Percentiles rank a stretch among this genome's conserved stretches.
Conservation (phyloP, 1,140 invertebrate species). For the Anastrepha ludens region DNA sequence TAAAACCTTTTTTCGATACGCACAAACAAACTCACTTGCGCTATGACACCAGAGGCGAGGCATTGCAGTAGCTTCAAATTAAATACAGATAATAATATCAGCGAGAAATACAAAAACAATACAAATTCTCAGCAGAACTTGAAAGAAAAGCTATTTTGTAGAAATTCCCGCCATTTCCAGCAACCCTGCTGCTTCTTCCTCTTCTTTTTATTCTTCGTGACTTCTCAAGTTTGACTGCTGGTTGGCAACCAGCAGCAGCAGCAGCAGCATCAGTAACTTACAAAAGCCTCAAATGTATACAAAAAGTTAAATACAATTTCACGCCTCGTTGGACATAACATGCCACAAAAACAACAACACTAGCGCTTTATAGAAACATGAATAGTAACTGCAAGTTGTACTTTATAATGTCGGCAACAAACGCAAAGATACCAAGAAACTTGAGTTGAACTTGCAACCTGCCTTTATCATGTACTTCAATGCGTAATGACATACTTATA, state of each 20-base stretch:
- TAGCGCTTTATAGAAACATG: background rate
- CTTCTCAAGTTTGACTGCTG: slow-evolving; percentile 27
- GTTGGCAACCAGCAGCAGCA: slow-evolving; percentile 1
- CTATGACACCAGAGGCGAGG: background rate
- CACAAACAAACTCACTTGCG: background rate
- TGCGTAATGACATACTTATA: too few species aligned
- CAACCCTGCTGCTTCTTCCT: background rate
- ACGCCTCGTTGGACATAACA: slow-evolving; percentile 48
- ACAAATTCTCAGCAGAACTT: background rate
- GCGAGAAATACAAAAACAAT: background rate
- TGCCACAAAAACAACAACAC: slow-evolving; percentile 6
- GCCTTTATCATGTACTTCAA: background rate
- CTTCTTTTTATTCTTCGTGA: background rate
- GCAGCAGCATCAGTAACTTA: background rate
- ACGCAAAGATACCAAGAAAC: slow-evolving; percentile 25
- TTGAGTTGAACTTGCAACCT: slow-evolving; percentile 33
- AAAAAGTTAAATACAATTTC: slow-evolving; percentile 52
- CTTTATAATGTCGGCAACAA: slow-evolving; percentile 21
- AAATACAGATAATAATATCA: background rate
- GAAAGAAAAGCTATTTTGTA: slow-evolving; percentile 41
- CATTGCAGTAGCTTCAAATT: background rate
- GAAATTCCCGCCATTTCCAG: background rate
- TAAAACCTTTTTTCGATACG: background rate
- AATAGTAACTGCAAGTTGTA: background rate
- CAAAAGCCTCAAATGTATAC: slow-evolving; percentile 31